phyloP scores from a whole-genome alignment of 2,888 invertebrate genomes.

The Endotricha flammealis region DNA sequence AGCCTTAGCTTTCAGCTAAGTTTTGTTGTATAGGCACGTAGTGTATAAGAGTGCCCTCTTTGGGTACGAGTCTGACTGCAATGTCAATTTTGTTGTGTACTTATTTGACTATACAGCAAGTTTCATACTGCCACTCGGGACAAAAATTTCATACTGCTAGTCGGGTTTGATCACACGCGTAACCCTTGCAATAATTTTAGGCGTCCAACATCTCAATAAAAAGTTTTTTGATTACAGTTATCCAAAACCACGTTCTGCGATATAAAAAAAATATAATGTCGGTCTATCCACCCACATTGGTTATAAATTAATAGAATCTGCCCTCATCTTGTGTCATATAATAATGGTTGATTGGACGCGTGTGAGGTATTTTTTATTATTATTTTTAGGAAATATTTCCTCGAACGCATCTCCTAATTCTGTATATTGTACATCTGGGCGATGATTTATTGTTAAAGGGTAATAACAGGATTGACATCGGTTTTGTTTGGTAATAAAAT shows the following conservation, averaged over 20 bases:
- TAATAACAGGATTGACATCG: slow-evolving; percentile 39
- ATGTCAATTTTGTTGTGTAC: too few species aligned
- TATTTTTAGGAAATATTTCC: slow-evolving; percentile 57
- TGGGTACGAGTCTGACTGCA: too few species aligned
- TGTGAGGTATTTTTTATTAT: slow-evolving; percentile 76
- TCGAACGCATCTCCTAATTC: slow-evolving; percentile 53
- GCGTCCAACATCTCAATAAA: slow-evolving; percentile 53
- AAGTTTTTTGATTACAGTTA: slow-evolving; percentile 62
- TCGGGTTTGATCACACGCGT: neutral
- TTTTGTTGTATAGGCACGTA: too few species aligned
- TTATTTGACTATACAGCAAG: too few species aligned
- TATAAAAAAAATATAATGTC: slow-evolving; percentile 68
- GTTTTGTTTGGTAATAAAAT: slow-evolving; percentile 17
- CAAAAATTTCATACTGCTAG: too few species aligned
- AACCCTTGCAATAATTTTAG: slow-evolving; percentile 29
- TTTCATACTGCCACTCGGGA: too few species aligned
- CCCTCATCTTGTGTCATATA: slow-evolving; percentile 71
- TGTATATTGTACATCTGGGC: slow-evolving; percentile 53
- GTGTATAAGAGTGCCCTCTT: too few species aligned
- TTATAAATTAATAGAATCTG: slow-evolving; percentile 76
- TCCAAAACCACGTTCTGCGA: slow-evolving; percentile 44
- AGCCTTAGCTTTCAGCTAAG: too few species aligned
- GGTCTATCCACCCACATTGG: slow-evolving; percentile 76
- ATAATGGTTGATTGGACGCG: slow-evolving; percentile 69
- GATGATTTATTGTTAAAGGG: slow-evolving; percentile 60